These are phyloP conservation scores for Drosophila birchii DNA, from an alignment of 2,888 invertebrate genomes.

Conservation along the genomic window DNA sequence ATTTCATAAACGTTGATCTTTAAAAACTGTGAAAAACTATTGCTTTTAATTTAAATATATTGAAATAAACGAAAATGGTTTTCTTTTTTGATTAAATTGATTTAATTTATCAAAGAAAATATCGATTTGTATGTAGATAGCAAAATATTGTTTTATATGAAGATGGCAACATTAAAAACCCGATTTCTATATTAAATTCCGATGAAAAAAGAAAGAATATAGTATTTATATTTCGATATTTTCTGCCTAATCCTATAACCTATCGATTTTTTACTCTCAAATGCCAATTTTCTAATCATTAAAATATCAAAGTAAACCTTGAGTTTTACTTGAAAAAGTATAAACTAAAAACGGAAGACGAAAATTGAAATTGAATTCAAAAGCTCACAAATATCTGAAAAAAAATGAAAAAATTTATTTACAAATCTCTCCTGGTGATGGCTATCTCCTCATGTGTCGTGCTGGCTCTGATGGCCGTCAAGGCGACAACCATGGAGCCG, in stretches of 20 bases:
- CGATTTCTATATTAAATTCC: no score
- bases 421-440: conserved; percentile 52
- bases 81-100: background rate
- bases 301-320: background rate
- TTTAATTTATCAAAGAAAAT: background rate
- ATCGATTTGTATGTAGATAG: background rate
- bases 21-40: background rate
- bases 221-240: no score
- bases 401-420: conserved; percentile 37
- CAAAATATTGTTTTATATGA: no score
- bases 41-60: background rate
- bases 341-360: background rate
- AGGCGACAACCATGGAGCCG: background rate
- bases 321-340: background rate
- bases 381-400: conserved; percentile 3
- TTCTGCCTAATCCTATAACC: no score
- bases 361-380: background rate
- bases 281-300: no score
- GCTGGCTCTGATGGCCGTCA: conserved; percentile 54
- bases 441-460: conserved; percentile 66
- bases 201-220: no score
- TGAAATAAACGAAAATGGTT: background rate
- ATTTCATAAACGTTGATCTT: no score
- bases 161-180: no score
- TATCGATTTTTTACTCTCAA: no score